phyloP scores from a whole-genome alignment of 1,140 invertebrate genomes.

The Gryon sp. region DNA sequence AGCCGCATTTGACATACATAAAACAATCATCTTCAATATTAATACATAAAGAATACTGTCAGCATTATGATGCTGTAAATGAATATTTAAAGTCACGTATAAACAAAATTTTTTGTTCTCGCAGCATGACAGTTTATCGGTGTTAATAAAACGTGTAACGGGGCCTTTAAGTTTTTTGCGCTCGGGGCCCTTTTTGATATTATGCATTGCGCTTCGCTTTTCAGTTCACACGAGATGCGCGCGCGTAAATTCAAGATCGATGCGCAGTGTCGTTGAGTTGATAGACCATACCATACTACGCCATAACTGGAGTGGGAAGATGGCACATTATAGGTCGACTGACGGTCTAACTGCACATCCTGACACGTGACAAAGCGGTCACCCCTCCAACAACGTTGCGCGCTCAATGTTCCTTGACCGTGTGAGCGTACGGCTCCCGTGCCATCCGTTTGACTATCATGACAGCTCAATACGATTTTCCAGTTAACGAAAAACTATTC shows the following conservation, averaged over 20 bases:
- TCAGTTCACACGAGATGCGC: constrained; percentile 45
- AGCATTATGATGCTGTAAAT: too few relatives aligned
- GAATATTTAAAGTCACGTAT: constrained; percentile 52
- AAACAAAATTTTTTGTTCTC: constrained; percentile 47
- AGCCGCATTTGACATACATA: too few relatives aligned
- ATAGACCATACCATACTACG: constrained; percentile 41
- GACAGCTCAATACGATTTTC: constrained; percentile 52
- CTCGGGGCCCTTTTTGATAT: constrained; percentile 32
- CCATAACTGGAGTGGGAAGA: constrained; percentile 54
- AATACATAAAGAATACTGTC: too few relatives aligned
- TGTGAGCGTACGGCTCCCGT: constrained; percentile 46
- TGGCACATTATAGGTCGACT: constrained; percentile 44
- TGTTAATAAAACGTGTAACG: constrained; percentile 54
- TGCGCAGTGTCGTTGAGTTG: constrained; percentile 38
- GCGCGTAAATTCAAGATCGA: constrained; percentile 49
- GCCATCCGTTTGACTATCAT: constrained; percentile 43
- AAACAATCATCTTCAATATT: too few relatives aligned
- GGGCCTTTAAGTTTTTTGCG: constrained; percentile 7
- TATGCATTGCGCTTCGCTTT: constrained; percentile 45
- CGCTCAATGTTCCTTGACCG: constrained; percentile 60
- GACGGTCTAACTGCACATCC: constrained; percentile 60
- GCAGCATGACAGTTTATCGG: constrained; percentile 42
- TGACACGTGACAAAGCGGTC: constrained; percentile 63
- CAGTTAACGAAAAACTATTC: constrained; percentile 41
- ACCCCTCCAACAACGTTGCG: constrained; percentile 48